Conservation (phyloP, 2,888 invertebrate species). For the Caradrina kadenii region DNA sequence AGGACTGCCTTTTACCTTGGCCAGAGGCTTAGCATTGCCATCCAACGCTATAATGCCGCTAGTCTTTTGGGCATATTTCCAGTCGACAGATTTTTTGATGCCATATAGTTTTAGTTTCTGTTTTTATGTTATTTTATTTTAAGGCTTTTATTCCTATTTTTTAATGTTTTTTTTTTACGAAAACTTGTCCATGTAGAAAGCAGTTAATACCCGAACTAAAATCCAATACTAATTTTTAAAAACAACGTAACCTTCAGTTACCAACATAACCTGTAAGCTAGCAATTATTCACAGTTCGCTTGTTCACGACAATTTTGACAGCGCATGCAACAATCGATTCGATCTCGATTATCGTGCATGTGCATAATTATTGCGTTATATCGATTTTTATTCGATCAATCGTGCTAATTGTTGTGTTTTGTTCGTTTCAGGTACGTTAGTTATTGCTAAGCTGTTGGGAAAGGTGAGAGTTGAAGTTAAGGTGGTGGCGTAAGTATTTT, state of each 20-base stretch:
- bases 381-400: slow-evolving; percentile 50
- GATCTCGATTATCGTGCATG: slow-evolving; percentile 51
- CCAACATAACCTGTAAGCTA: slow-evolving; percentile 42
- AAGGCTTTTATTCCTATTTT: too few relatives aligned
- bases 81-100: too few relatives aligned
- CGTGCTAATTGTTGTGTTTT: slow-evolving; percentile 49
- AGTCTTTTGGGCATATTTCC: too few relatives aligned
- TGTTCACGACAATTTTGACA: slow-evolving; percentile 53
- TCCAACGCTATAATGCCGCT: too few relatives aligned
- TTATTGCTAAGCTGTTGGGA: slow-evolving; percentile 38
- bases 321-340: slow-evolving; percentile 52
- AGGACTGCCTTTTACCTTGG: too few relatives aligned
- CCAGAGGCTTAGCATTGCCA: too few relatives aligned
- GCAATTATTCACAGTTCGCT: slow-evolving; percentile 55
- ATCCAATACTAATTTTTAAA: background rate
- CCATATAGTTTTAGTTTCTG: too few relatives aligned
- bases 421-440: slow-evolving; percentile 61
- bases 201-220: background rate
- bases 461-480: slow-evolving; percentile 21
- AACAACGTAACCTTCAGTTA: slow-evolving; percentile 34
- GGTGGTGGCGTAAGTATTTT: background rate
- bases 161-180: too few relatives aligned
- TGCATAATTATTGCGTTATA: slow-evolving; percentile 52
- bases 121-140: too few relatives aligned
- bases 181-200: too few relatives aligned